These are phyloP conservation scores for Fopius arisanus DNA, from an alignment of 1,140 invertebrate species.

Conservation along the genomic window DNA sequence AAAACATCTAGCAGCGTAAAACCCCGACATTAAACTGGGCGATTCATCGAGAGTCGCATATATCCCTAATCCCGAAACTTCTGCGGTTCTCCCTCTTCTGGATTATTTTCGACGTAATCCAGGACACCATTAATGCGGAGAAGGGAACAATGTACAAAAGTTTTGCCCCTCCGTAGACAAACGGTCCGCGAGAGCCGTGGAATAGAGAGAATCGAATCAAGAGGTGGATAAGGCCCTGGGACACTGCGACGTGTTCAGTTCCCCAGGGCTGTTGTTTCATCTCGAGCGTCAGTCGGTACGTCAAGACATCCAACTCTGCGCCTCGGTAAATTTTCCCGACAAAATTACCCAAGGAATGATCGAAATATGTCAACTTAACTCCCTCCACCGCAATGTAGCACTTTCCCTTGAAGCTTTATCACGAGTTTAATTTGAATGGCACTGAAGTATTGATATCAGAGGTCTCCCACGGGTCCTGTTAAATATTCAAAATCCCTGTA, in stretches of 20 bases:
- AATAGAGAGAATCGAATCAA: neutral
- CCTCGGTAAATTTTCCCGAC: neutral
- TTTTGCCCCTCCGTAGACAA: neutral
- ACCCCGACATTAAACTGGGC: too few relatives aligned
- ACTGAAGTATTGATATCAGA: neutral
- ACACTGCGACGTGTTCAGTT: neutral
- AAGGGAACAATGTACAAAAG: conserved; percentile 16
- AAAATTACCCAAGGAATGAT: neutral
- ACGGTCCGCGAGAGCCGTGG: neutral
- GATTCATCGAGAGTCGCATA: neutral
- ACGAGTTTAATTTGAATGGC: too few relatives aligned
- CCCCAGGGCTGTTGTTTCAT: conserved; percentile 19
- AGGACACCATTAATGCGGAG: neutral
- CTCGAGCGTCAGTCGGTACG: neutral
- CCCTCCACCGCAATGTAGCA: too few relatives aligned
- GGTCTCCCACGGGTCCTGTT: neutral
- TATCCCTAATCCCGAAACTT: neutral
- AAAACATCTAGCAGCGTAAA: too few relatives aligned
- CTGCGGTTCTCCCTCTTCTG: neutral
- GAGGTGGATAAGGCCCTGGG: neutral
- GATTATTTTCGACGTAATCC: neutral
- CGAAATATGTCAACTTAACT: too few relatives aligned
- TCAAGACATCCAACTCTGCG: conserved; percentile 8
- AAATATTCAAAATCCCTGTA: neutral
- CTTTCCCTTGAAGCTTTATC: too few relatives aligned